Conservation (phyloP, 2,888 invertebrate species). For the Boloria selene region DNA sequence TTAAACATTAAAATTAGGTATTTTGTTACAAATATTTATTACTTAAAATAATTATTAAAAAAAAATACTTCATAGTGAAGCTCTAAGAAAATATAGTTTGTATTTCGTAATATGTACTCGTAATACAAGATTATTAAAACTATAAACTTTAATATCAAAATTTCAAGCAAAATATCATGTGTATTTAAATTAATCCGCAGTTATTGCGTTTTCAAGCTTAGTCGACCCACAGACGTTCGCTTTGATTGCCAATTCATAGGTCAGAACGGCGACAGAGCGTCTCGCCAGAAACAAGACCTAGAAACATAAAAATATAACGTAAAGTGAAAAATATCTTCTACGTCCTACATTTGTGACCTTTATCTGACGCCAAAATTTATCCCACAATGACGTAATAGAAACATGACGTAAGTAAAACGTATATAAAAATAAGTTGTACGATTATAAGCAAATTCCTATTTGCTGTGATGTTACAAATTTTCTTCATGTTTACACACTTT, state of each 20-base stretch:
- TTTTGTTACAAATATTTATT: too few relatives aligned
- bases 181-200: constrained; percentile 16
- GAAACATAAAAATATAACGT: background rate
- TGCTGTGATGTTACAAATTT: too few relatives aligned
- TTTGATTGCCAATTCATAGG: constrained; percentile 40
- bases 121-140: background rate
- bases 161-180: background rate
- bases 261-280: constrained; percentile 43
- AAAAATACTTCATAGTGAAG: too few relatives aligned
- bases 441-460: too few relatives aligned
- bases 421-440: too few relatives aligned
- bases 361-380: background rate
- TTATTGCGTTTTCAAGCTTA: constrained; percentile 20
- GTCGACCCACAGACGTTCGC: constrained; percentile 3
- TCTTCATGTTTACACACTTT: too few relatives aligned
- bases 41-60: too few relatives aligned
- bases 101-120: too few relatives aligned
- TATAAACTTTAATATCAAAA: background rate
- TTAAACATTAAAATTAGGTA: too few relatives aligned
- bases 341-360: constrained; percentile 25
- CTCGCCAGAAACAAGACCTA: constrained; percentile 42
- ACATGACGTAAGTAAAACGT: background rate
- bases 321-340: constrained; percentile 17
- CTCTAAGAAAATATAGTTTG: too few relatives aligned
- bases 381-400: too few relatives aligned